These are phyloP conservation scores for Mesoligia furuncula DNA, from an alignment of 2,888 invertebrate genomes.

Conservation along the genomic window DNA sequence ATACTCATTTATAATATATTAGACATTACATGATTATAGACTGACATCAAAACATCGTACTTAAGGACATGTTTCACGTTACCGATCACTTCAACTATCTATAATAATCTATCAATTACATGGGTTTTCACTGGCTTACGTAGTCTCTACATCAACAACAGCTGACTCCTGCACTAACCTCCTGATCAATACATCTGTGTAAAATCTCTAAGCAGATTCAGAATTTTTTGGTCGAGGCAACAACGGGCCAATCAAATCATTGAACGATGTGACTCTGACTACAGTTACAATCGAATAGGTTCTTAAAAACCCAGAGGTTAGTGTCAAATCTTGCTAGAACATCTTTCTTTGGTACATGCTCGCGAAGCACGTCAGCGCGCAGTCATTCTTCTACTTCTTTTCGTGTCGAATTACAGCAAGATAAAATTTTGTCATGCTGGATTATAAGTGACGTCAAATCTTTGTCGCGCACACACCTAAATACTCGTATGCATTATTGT, in stretches of 20 bases:
- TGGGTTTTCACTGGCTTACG: neutral
- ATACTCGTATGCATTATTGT: neutral
- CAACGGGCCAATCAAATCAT: neutral
- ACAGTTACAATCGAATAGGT: neutral
- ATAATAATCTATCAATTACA: neutral
- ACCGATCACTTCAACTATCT: neutral
- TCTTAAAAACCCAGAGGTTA: neutral
- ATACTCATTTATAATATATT: neutral
- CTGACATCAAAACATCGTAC: constrained; percentile 11
- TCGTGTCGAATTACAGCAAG: no score
- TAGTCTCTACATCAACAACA: neutral
- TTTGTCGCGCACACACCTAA: no score
- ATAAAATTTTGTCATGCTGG: neutral
- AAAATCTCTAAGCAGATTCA: no score
- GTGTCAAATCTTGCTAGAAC: neutral
- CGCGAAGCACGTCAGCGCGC: neutral
- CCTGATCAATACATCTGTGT: neutral
- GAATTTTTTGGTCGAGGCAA: no score
- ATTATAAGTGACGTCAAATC: neutral
- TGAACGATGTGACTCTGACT: neutral
- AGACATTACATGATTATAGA: constrained; percentile 5
- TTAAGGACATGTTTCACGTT: constrained; percentile 8
- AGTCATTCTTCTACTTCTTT: no score
- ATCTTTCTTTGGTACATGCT: neutral
- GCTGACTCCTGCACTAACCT: no score